Evolutionary conservation across 2,113 vertebrate species (phyloP), one percentile per base, ranked within the genome.

Genomic region (Halcyon senegalensis): DNA sequence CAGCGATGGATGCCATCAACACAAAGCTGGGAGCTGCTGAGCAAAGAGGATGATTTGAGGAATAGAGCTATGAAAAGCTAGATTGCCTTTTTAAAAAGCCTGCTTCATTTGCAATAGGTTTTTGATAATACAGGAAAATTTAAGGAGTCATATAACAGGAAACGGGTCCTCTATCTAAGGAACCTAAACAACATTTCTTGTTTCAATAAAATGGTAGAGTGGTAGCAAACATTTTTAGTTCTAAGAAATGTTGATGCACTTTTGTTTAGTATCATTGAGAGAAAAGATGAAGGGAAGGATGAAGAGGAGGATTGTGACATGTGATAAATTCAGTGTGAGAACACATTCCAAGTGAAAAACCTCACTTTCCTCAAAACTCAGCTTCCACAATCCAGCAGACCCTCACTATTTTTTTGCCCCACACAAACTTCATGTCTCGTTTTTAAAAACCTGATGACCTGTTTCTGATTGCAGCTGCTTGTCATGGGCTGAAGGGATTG

Each of bases 161-260:
- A 92, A 90, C 16, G 64, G 87, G 48, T 27, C 10, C 33, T 44
- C 2, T 7, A 28, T 10, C 18, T 43, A 27, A 2, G 5, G 37
- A 72, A 60, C 14, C 10, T 9, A 67, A 63, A 55, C 2, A 6
- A 7, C 4, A 12, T 20, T 16, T 77, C 53, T 90, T 76, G 8
- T 64, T 84, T 48, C 48, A 59, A n/a, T 78, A 80, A 96, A 93
- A 80, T 2, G 9, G 35, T 55, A 24, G 23, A 53, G 14, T 16
- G 44, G 70, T 60, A 84, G 72, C 68, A 97, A 94, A 91, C 35
- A 75, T 43, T 80, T 82, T 86, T 48, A 79, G 60, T 91, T 73
- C 69, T 59, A 77, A 86, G 14, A 90, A 44, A 64, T 14, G 4
- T 16, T 84, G 37, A 70, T 51, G n/a, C 11, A 16, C 10, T 55